A percentile compares a stretch with the other conserved stretches of the same genome.
These are phyloP conservation scores for Xenopus petersii DNA, from an alignment of 2,797 vertebrate species.

Conservation along the genomic window DNA sequence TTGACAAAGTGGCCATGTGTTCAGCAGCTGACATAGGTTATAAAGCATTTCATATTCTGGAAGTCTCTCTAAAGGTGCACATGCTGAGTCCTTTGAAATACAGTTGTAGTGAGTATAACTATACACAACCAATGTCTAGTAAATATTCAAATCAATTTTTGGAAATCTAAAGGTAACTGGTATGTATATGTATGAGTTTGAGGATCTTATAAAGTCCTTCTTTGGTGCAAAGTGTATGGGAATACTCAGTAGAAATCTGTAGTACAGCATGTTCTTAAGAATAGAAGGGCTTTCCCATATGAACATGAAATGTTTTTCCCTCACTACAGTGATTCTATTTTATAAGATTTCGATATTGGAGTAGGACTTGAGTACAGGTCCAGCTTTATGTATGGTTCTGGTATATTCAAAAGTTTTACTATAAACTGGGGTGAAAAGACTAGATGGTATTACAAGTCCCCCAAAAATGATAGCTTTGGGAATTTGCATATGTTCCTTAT, in stretches of 20 bases:
- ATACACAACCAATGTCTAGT: neutral
- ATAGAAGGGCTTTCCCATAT: no score
- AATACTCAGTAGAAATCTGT: neutral
- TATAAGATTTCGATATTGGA: no score
- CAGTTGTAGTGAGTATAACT: neutral
- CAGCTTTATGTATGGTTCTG: no score
- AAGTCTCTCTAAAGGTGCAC: neutral
- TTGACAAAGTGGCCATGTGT: neutral
- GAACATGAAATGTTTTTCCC: no score
- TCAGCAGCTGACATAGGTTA: neutral
- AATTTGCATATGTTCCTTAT: slow-evolving; percentile 63
- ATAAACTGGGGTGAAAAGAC: slow-evolving; percentile 47
- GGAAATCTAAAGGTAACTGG: neutral
- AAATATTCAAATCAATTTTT: neutral
- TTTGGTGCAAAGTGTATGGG: neutral
- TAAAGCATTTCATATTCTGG: slow-evolving; percentile 23
- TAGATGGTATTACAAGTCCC: slow-evolving; percentile 13
- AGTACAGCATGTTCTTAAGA: neutral
- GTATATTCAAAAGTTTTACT: no score
- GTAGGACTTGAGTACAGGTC: no score
- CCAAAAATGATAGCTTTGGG: slow-evolving; percentile 64
- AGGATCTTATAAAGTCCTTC: neutral
- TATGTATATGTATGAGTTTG: neutral
- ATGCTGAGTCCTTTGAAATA: neutral
- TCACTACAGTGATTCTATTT: no score